These are phyloP conservation scores for Pseudochirops cupreus DNA, from an alignment of 2,797 vertebrate genomes.

Conservation along the genomic window DNA sequence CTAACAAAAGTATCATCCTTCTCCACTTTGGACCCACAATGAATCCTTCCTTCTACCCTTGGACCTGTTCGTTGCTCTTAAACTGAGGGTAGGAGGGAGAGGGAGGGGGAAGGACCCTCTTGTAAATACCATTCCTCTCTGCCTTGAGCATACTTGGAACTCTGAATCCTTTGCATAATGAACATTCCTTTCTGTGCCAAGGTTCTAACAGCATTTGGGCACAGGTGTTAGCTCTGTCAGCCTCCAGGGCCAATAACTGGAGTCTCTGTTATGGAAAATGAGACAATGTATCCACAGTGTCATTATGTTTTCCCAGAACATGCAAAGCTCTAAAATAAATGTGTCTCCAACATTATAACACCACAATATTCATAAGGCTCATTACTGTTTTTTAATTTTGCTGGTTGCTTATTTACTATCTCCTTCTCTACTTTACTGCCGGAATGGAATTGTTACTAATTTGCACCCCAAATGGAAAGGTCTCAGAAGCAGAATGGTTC, in stretches of 20 bases:
- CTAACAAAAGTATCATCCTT: neutral
- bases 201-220: conserved; percentile 67
- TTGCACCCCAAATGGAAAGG: conserved; percentile 67
- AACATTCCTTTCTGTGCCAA: conserved; percentile 61
- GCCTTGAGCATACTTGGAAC: conserved; percentile 56
- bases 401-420: conserved; percentile 83
- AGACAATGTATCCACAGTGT: conserved; percentile 68
- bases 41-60: conserved; percentile 16
- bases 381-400: conserved; percentile 83
- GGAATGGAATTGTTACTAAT: conserved; percentile 77
- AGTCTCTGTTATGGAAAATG: conserved; percentile 76
- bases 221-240: conserved; percentile 80
- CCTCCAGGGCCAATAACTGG: conserved; percentile 75
- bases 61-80: conserved; percentile 28
- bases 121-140: conserved; percentile 1
- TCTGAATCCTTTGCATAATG: conserved; percentile 32
- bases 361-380: conserved; percentile 78
- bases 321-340: conserved; percentile 79
- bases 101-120: fast-evolving
- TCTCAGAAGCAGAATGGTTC: conserved; percentile 48
- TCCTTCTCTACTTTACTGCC: conserved; percentile 76
- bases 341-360: conserved; percentile 74
- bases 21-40: neutral
- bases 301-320: conserved; percentile 81
- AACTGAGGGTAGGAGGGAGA: neutral